Conservation (phyloP, 2,888 invertebrate species). For the Cynaeus angustus region DNA sequence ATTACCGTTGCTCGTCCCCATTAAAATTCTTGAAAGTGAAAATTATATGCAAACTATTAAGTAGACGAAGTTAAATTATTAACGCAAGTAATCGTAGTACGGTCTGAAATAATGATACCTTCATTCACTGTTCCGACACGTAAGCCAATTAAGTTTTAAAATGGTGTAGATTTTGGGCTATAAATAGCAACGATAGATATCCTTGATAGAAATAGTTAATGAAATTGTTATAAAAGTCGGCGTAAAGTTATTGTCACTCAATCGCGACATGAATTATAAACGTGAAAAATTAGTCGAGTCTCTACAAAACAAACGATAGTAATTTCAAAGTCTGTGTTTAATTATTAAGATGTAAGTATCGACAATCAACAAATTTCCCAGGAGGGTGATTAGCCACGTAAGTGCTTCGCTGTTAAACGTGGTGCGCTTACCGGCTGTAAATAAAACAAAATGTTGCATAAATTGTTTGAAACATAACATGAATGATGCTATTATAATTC, state of each 20-base stretch:
- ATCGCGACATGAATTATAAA: slow-evolving; percentile 12
- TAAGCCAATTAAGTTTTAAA: slow-evolving; percentile 15
- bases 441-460: slow-evolving; percentile 37
- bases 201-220: slow-evolving; percentile 1
- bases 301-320: slow-evolving; percentile 24
- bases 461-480: slow-evolving; percentile 16
- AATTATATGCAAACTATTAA: slow-evolving; percentile 6
- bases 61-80: slow-evolving; percentile 5
- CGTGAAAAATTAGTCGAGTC: slow-evolving; percentile 21
- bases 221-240: background rate
- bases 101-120: background rate
- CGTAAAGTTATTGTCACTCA: background rate
- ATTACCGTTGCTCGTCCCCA: background rate
- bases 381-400: slow-evolving; percentile 52
- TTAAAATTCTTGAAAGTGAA: slow-evolving; percentile 11
- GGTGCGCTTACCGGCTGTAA: slow-evolving; percentile 42
- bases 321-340: slow-evolving; percentile 48
- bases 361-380: slow-evolving; percentile 57
- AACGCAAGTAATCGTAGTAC: background rate
- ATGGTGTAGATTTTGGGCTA: slow-evolving; percentile 14
- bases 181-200: slow-evolving; percentile 18
- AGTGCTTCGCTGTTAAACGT: slow-evolving; percentile 47
- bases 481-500: slow-evolving; percentile 1
- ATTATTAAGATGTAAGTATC: slow-evolving; percentile 56
- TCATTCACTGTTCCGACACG: slow-evolving; percentile 11